Conservation (phyloP, 1,140 invertebrate species). For the Plectrocnemia conspersa region DNA sequence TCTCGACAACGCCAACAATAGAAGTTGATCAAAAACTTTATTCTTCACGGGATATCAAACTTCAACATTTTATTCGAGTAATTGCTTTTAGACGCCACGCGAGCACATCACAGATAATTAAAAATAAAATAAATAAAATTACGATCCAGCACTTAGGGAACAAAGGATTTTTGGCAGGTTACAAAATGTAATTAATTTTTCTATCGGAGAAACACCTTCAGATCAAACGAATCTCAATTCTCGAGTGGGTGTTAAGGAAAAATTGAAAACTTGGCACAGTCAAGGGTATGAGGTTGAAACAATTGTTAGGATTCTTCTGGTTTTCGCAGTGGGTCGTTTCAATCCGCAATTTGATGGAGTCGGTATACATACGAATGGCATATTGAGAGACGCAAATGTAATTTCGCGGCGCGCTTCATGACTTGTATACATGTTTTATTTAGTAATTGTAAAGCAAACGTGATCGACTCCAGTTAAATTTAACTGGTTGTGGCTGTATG, state of each 20-base stretch:
- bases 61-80: no score
- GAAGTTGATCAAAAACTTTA: no score
- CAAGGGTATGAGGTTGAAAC: conserved; percentile 1
- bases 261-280: neutral
- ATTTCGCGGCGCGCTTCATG: conserved; percentile 14
- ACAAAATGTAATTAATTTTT: neutral
- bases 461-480: no score
- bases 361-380: conserved; percentile 21
- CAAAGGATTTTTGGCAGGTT: neutral
- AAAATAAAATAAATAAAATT: no score
- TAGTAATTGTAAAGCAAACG: no score
- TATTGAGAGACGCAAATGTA: conserved; percentile 22
- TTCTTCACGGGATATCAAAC: no score
- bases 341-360: neutral
- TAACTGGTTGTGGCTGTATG: no score
- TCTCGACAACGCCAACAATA: no score
- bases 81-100: no score
- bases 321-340: neutral
- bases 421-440: no score
- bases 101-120: no score
- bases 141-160: conserved; percentile 14
- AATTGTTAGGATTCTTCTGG: conserved; percentile 1
- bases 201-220: neutral
- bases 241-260: neutral
- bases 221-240: neutral